Evolutionary conservation across 2,797 vertebrate species (phyloP), one percentile per base, ranked within the genome.

Genomic region (Rallus crepitans): DNA sequence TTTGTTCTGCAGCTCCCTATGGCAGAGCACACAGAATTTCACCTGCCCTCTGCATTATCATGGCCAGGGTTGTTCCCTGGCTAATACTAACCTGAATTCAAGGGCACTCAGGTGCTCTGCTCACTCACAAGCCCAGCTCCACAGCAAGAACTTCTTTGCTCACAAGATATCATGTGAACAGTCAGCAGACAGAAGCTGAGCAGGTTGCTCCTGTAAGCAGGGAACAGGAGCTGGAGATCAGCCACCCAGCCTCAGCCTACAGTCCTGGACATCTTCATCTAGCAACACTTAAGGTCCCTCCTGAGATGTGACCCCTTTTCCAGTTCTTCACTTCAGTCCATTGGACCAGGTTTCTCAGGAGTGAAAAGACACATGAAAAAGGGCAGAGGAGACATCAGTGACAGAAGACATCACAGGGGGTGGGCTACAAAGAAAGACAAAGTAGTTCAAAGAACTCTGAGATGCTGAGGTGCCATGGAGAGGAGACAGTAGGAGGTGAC

Each of bases 401-500:
- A 87, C 20, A 87, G 83, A 56, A 78, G 56, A 28, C 40, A 92
- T 87, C 66, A 53, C 52, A 72, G 55, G n/a, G 52, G 31, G 28
- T 16, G 23, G 33, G 56, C 60, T 88, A 42, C 25, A 66, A 65
- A 60, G 59, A 47, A 68, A 73, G 61, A 71, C 65, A 94, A 64
- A 90, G n/a, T 56, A 82, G 55, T 92, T 92, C 61, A 78, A 79
- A 94, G 82, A 52, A 52, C 59, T 81, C 63, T 56, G 76, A 50
- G 82, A n/a, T 45, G 35, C 77, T 76, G 83, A 94, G 57, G 72
- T 89, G 57, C 70, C 56, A 47, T 48, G 64, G 45, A 81, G 35
- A 95, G 30, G 69, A 77, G 45, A 63, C 24, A 78, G 52, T 55
- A 87, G 76, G 55, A 86, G 87, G 23, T 84, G 39, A 75, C 79